Evolutionary conservation across 1,140 invertebrate species (phyloP), one percentile per base, ranked within the genome.

Genomic region (Drosophila melanogaster): DNA sequence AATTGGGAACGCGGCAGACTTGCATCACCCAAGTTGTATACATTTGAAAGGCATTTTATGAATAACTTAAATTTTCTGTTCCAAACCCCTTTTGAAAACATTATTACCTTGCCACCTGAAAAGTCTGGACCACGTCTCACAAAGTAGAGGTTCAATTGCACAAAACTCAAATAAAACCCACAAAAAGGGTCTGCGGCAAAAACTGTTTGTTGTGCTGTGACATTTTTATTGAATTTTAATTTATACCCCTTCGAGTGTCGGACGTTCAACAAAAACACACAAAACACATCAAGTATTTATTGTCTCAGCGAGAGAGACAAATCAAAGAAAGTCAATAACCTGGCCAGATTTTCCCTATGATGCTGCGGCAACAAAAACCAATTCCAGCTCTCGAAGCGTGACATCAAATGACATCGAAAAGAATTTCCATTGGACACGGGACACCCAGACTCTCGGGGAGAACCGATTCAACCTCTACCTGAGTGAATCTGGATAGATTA

Each of bases 151-250:
- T 74, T 43, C 62, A 61, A 77, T 85, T 47, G 19, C 64, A 54
- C 50, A 15, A 15, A 61, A 50, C 37, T 5, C 47, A 72, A 58
- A 35, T 44, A 33, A 17, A 54, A 64, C 30, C 46, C 55, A 54
- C 35, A 65, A 64, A 58, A 75, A 53, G 37, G 37, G 37, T 40
- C 47, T 26, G 17, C 33, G 66, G 41, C 40, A 35, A 12, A 15
- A 49, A 46, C 26, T 70, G 69, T 72, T 77, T 67, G 58, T 50
- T 43, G 41, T 86, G 83, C 83, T 86, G 54, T 86, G 83, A 86
- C 83, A 87, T 87, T 87, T 87, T 87, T 87, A 87, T 87, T 87
- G 83, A 87, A 87, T 72, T 87, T 87, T 83, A 87, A 87, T 87
- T 87, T 87, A 87, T 89, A 53, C 84, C 77, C 40, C 54, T 64